These are phyloP conservation scores for Zaprionus capensis DNA, from an alignment of 1,140 invertebrate genomes.

Conservation along the genomic window DNA sequence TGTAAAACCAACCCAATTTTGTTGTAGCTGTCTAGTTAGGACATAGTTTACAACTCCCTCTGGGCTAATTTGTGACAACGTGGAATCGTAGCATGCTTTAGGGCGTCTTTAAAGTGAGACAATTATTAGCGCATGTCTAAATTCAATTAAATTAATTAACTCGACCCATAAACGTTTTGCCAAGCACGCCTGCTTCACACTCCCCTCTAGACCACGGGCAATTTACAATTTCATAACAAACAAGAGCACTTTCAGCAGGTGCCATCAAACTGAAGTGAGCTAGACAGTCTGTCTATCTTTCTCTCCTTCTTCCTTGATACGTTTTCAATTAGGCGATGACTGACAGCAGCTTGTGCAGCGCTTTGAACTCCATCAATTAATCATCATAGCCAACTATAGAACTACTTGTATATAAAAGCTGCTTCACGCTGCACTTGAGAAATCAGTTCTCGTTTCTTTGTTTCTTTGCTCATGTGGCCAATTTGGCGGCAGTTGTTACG, in stretches of 20 bases:
- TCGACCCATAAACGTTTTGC: conserved; percentile 24
- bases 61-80: neutral
- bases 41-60: conserved; percentile 6
- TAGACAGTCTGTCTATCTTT: conserved; percentile 1
- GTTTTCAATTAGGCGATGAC: conserved; percentile 60
- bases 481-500: conserved; percentile 43
- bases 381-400: conserved; percentile 10
- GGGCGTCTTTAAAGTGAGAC: conserved; percentile 6
- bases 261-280: conserved; percentile 49
- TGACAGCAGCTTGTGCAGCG: conserved; percentile 52
- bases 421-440: neutral
- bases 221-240: conserved; percentile 66
- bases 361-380: conserved; percentile 53
- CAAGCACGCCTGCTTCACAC: neutral
- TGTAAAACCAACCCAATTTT: neutral
- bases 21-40: neutral
- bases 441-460: conserved; percentile 27
- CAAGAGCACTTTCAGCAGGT: conserved; percentile 27
- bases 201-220: neutral
- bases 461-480: conserved; percentile 31
- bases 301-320: conserved; percentile 31
- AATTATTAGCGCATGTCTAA: conserved; percentile 43
- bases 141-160: conserved; percentile 74
- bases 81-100: conserved; percentile 16
- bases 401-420: conserved; percentile 52